These are phyloP conservation scores for Paramormyrops kingsleyae DNA, from an alignment of 2,113 vertebrate species.

Conservation along the genomic window DNA sequence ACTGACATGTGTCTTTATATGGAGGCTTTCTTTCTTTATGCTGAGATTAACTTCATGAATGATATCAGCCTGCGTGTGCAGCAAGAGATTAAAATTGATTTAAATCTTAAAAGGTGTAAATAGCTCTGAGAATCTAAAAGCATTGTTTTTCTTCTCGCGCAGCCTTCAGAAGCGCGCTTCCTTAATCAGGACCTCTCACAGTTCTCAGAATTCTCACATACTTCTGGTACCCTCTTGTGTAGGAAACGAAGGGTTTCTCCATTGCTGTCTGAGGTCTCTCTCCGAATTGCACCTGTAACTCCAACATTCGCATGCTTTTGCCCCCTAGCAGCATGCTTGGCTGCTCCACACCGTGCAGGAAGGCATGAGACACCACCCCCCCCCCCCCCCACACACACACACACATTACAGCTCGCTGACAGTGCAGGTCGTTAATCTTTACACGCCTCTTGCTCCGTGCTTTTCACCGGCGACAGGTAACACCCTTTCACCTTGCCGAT, in stretches of 20 bases:
- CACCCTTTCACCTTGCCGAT: neutral
- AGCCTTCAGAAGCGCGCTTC: neutral
- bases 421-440: slow-evolving; percentile 12
- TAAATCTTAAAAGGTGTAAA: neutral
- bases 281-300: no score
- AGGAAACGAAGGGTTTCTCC: neutral
- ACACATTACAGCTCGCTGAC: neutral
- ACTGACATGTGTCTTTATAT: neutral
- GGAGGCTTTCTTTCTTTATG: neutral
- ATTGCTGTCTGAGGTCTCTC: neutral
- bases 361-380: neutral
- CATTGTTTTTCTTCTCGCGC: neutral
- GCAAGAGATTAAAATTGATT: neutral
- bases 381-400: neutral
- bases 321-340: neutral
- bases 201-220: neutral
- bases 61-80: neutral
- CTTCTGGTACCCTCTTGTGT: neutral
- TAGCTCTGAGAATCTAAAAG: neutral
- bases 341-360: neutral
- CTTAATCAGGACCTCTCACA: neutral
- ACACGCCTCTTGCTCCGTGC: neutral
- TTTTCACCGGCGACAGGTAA: neutral
- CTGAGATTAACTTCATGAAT: neutral
- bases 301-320: neutral